Base-by-base conservation (phyloP, 2,888 invertebrate species). In the Dynastes maya region DNA sequence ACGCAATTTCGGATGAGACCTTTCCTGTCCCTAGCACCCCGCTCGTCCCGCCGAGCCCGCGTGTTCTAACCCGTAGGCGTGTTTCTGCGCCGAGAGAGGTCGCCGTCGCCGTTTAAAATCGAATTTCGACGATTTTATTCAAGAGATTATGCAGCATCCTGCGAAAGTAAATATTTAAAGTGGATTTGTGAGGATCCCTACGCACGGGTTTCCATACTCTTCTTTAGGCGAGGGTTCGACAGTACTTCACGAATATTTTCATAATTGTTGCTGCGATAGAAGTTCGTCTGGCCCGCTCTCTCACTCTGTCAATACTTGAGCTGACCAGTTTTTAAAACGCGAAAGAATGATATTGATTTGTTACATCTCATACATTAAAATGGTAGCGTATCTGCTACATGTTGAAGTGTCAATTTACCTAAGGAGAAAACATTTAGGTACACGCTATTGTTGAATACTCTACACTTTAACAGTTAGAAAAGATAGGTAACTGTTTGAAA, bases 111-210 rank as follows among this genome's bases (percentile, higher is more conserved):
- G 53, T 74, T 76, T 79, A 70, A 79, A 79, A 76, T 79, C 76
- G 79, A 79, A 76, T 79, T 79, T 70, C 76, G 71, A 71, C 76
- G 75, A 68, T 79, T 79, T 76, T 76, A 76, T 79, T 79, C 76
- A 29, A 68, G 79, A 76, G 79, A 76, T 76, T 76, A 79, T 76
- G 76, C 76, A 63, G 68, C 76, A 70, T 68, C 72, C 61, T 76
- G 55, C 71, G 65, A 76, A 70, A 71, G 79, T 76, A 79, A 79
- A 79, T 79, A 79, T 76, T 78, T 78, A 64, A 78, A 78, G 72
- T 78, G 78, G 67, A 78, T 78, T 72, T 78, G 65, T 40, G 61
- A 74, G 61, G 61, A 61, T 74, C 40, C 45, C 72, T 16, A 1
- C 67, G 67, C 49, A 64, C 72, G 55, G 65, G 16, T 72, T 65